Conservation (phyloP, 2,113 vertebrate genomes). For the Microtus ochrogaster region DNA sequence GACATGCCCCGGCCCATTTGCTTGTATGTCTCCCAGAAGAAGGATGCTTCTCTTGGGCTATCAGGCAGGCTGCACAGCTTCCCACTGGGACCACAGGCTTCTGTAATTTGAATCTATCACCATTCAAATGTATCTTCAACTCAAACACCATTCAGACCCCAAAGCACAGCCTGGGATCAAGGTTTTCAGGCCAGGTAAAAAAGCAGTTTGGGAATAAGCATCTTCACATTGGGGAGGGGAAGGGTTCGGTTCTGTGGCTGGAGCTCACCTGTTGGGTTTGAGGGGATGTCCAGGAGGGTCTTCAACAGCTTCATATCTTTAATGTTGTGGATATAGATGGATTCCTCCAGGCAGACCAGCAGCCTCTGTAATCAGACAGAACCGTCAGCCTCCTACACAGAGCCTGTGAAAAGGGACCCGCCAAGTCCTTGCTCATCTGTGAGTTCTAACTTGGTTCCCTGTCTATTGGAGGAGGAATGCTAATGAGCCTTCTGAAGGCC, state of each 20-base stretch:
- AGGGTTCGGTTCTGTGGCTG: accelerated
- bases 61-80: background rate
- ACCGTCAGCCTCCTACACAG: slow-evolving; percentile 31
- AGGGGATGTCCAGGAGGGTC: slow-evolving; percentile 93
- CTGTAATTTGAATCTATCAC: background rate
- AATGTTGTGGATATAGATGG: slow-evolving; percentile 96
- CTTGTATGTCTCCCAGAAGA: background rate
- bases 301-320: slow-evolving; percentile 98
- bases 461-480: background rate
- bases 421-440: too few relatives aligned
- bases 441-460: background rate
- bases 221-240: accelerated
- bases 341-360: slow-evolving; percentile 94
- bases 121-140: background rate
- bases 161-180: accelerated
- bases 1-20: background rate
- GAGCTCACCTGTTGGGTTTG: slow-evolving; percentile 91
- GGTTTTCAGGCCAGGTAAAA: background rate
- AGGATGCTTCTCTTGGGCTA: background rate
- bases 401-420: accelerated
- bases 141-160: background rate
- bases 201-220: accelerated
- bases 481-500: background rate
- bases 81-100: background rate
- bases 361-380: slow-evolving; percentile 90